Conservation (phyloP, 1,140 invertebrate species). For the Macrobrachium nipponense region DNA sequence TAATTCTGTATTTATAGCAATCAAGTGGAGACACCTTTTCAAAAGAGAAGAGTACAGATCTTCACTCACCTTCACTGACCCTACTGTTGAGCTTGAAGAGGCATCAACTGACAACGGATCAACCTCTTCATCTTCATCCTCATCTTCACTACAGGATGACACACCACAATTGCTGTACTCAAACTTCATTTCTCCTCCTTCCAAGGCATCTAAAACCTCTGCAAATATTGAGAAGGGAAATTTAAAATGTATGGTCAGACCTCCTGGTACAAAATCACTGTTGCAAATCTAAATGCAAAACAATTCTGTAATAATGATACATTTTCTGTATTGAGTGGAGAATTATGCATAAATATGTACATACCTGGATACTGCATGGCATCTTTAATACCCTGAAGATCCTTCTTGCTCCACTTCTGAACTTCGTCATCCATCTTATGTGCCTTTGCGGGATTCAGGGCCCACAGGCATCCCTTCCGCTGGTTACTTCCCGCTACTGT, state of each 20-base stretch:
- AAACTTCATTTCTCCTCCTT: constrained; percentile 87
- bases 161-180: constrained; percentile 68
- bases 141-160: constrained; percentile 70
- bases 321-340: neutral
- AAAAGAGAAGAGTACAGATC: neutral
- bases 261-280: neutral
- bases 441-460: constrained; percentile 93
- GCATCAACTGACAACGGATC: constrained; percentile 65
- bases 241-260: too few relatives aligned
- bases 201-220: constrained; percentile 83
- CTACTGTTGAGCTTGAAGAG: constrained; percentile 56
- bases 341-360: neutral
- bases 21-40: too few relatives aligned
- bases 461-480: constrained; percentile 88
- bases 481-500: constrained; percentile 66
- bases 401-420: constrained; percentile 94
- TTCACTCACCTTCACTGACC: constrained; percentile 32
- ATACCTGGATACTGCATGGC: constrained; percentile 90
- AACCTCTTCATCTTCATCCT: constrained; percentile 70
- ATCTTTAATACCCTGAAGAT: constrained; percentile 84
- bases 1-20: neutral
- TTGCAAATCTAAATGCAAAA: neutral
- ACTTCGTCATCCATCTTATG: constrained; percentile 98
- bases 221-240: constrained; percentile 55
- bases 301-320: neutral